Conservation (phyloP, 2,888 invertebrate genomes). For the Callosobruchus maculatus region DNA sequence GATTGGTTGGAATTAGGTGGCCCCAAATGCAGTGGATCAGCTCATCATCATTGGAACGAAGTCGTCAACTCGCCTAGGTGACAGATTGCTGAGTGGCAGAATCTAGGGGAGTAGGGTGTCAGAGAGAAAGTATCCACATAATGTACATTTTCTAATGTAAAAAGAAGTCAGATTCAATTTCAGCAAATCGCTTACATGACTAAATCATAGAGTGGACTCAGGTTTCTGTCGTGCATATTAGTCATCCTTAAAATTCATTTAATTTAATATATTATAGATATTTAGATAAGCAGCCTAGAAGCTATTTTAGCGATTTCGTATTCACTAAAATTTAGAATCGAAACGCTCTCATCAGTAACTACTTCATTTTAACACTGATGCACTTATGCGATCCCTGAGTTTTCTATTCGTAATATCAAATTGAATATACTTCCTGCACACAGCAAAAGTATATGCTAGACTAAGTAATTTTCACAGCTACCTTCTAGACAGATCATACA, state of each 20-base stretch:
- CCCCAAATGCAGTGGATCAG: slow-evolving; percentile 72
- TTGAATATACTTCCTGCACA: neutral
- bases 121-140: neutral
- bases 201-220: no score
- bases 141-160: slow-evolving; percentile 14
- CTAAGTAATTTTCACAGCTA: neutral
- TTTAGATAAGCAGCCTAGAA: no score
- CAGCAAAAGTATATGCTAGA: neutral
- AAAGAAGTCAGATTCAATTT: neutral
- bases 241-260: no score
- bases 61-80: slow-evolving; percentile 94
- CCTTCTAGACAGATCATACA: neutral
- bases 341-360: no score
- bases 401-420: neutral
- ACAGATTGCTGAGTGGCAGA: slow-evolving; percentile 99
- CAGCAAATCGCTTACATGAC: neutral
- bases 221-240: no score
- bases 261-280: no score
- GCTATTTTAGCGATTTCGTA: no score
- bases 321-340: no score
- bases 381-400: no score
- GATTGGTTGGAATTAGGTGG: slow-evolving; percentile 92
- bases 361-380: no score
- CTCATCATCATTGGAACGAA: slow-evolving; percentile 95
- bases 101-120: slow-evolving; percentile 77